These are phyloP conservation scores for Agelaius phoeniceus DNA, from an alignment of 2,113 vertebrate genomes.

Conservation along the genomic window DNA sequence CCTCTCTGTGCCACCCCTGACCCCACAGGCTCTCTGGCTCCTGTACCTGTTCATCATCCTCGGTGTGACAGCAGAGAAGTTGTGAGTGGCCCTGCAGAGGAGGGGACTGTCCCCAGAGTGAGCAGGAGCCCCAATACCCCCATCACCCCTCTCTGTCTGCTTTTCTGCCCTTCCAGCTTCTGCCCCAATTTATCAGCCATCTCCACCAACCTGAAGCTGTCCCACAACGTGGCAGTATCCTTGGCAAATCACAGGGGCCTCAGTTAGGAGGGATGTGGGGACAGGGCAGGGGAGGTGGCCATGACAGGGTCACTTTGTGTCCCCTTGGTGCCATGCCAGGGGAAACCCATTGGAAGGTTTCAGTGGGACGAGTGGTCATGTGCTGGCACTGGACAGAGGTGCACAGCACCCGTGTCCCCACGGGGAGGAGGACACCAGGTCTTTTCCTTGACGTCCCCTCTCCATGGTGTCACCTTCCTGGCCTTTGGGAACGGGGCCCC, in stretches of 20 bases:
- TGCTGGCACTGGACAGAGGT: background rate
- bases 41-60: slow-evolving; percentile 83
- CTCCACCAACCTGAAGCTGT: slow-evolving; percentile 84
- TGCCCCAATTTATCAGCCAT: slow-evolving; percentile 96
- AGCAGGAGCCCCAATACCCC: background rate
- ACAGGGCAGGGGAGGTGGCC: background rate
- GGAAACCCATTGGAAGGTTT: accelerated
- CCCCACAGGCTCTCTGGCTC: slow-evolving; percentile 77
- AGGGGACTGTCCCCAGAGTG: background rate
- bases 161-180: slow-evolving; percentile 78
- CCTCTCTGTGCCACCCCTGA: background rate
- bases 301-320: background rate
- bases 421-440: accelerated
- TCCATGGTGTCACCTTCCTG: slow-evolving; percentile 95
- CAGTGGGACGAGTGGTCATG: accelerated
- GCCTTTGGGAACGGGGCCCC: slow-evolving; percentile 96
- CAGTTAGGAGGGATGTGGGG: accelerated
- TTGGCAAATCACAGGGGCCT: slow-evolving; percentile 28
- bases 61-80: slow-evolving; percentile 80
- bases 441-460: slow-evolving; percentile 74
- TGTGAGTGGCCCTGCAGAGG: slow-evolving; percentile 71
- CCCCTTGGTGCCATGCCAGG: accelerated
- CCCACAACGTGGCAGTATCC: slow-evolving; percentile 98
- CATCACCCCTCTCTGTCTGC: background rate
- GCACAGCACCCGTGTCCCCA: accelerated